A percentile compares a stretch with the other conserved stretches of the same genome.
phyloP scores from a whole-genome alignment of 1,140 invertebrate species.

The Ceratosolen fusciceps region DNA sequence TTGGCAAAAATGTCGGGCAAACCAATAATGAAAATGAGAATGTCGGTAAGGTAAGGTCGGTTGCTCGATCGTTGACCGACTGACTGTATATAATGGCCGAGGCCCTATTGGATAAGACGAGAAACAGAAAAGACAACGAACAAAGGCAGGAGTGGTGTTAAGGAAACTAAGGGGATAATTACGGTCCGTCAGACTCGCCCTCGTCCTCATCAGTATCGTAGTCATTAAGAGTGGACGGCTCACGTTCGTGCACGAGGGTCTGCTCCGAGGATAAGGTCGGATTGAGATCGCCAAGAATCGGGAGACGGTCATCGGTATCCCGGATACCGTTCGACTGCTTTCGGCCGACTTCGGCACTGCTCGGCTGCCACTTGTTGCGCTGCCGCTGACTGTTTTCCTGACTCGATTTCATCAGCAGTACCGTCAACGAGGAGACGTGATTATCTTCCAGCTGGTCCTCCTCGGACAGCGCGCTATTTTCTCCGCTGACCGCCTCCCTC shows the following conservation, averaged over 20 bases:
- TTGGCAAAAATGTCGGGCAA: too few relatives aligned
- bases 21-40: too few relatives aligned
- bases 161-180: not conserved
- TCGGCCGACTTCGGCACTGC: not conserved
- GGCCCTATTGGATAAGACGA: too few relatives aligned
- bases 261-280: not conserved
- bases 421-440: slow-evolving; percentile 24
- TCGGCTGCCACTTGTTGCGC: not conserved
- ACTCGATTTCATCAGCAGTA: slow-evolving; percentile 38
- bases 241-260: not conserved
- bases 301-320: not conserved
- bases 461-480: not conserved
- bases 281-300: not conserved
- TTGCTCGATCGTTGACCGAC: too few relatives aligned
- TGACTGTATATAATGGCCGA: too few relatives aligned
- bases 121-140: too few relatives aligned
- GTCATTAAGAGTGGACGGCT: not conserved
- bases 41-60: too few relatives aligned
- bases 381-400: not conserved
- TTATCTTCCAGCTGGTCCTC: not conserved
- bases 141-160: too few relatives aligned
- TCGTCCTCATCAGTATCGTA: not conserved
- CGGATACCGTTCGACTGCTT: not conserved
- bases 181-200: not conserved
- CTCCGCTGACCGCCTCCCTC: not conserved